Evolutionary conservation across 2,797 vertebrate genomes (phyloP).

Genomic region (Protosalanx chinensis): DNA sequence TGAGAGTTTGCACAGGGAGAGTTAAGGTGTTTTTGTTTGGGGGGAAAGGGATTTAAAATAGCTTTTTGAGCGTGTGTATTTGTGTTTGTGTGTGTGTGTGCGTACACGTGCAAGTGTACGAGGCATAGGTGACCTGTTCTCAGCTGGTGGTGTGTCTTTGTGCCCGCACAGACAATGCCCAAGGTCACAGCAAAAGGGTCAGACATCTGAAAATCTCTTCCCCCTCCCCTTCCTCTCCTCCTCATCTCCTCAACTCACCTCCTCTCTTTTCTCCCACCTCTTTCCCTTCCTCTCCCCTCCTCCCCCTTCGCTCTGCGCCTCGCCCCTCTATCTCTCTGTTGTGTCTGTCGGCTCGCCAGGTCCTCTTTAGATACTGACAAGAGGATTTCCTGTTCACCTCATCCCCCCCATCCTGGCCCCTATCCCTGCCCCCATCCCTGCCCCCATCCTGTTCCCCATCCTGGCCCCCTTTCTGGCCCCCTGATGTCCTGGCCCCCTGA

Average conservation of each 20-base stretch:
- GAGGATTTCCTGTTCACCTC: slow-evolving; percentile 68
- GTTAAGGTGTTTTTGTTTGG: slow-evolving; percentile 7
- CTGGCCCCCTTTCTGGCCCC: no score
- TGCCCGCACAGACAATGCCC: slow-evolving; percentile 61
- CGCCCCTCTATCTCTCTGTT: slow-evolving; percentile 46
- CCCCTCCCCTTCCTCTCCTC: slow-evolving; percentile 24
- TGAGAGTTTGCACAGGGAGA: slow-evolving; percentile 14
- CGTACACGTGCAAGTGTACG: no score
- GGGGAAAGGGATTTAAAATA: not conserved
- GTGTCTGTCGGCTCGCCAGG: slow-evolving; percentile 69
- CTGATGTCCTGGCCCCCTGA: no score
- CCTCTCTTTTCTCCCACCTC: no score
- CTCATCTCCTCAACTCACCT: no score
- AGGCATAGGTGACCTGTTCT: slow-evolving; percentile 38
- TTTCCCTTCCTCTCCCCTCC: not conserved
- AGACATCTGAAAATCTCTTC: slow-evolving; percentile 58
- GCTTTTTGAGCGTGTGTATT: slow-evolving; percentile 1
- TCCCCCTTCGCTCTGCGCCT: not conserved
- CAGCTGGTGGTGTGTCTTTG: slow-evolving; percentile 61
- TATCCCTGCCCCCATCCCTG: not conserved
- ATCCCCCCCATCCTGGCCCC: slow-evolving; percentile 11
- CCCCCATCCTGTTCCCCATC: no score
- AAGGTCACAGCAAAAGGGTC: slow-evolving; percentile 70
- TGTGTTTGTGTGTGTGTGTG: slow-evolving; percentile 4
- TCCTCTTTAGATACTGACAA: slow-evolving; percentile 69